Evolutionary conservation across 2,113 vertebrate species (phyloP), one percentile per base, ranked within the genome.

Genomic region (Petrocephalus microphthalmus): DNA sequence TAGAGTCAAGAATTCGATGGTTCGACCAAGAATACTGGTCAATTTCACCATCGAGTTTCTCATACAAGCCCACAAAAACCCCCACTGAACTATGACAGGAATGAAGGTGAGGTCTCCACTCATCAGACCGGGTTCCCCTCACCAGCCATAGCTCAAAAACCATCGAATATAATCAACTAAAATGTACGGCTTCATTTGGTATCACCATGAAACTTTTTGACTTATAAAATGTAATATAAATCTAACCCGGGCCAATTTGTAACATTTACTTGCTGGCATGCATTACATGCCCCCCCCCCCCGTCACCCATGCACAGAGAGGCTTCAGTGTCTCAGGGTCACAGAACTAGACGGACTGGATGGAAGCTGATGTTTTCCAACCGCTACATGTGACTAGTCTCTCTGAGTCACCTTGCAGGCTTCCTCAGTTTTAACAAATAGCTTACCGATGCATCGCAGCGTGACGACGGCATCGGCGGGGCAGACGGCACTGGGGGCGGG

Each of bases 401-500:
- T 82, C 7, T 22, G 42, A 45, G 6, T 8, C 83, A 54, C 83
- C 83, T 85, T 85, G n/a, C 25, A 25, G 83, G 49, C 20, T 49
- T 54, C 13, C n/a, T 17, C 51, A 22, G 51, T 47, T 87, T 56
- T 25, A 42, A 71, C 2, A 15, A 90, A 86, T 19, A 67, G 6
- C 93, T 94, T 92, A 95, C 95, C 94, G 19, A 94, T 90, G 88
- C 95, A 96, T 0, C 37, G 56, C 15, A 96, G 92, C 1, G 51
- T 56, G 82, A 96, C 91, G 7, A 57, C 88, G 8, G 56, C 85
- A 8, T 11, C 52, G 25, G 67, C 25, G 6, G 64, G 60, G 87
- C 95, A 95, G 2, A 0, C 22, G 56, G 45, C 13, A 89, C 94
- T 95, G 91, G 3, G 90, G 84, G 22, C 51, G 78, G 13, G 54